Conservation (phyloP, 1,140 invertebrate genomes). For the Tenebrio molitor region DNA sequence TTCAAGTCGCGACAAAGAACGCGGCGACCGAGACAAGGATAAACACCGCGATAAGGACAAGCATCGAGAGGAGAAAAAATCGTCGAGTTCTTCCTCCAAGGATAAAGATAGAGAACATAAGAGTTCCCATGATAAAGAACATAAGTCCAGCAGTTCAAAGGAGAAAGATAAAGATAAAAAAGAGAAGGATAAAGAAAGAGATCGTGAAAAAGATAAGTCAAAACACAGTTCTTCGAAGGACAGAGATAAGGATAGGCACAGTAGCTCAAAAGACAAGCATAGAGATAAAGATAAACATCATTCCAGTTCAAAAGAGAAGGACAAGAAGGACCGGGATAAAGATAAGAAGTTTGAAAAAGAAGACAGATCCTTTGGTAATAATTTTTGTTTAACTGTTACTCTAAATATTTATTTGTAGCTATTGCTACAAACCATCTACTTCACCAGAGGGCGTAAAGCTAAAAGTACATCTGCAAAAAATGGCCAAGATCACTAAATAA, state of each 20-base stretch:
- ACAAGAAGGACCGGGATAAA: conserved; percentile 65
- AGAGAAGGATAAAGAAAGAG: conserved; percentile 68
- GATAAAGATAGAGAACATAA: conserved; percentile 64
- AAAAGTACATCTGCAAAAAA: conserved; percentile 30
- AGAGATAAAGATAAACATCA: conserved; percentile 67
- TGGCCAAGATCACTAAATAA: conserved; percentile 12
- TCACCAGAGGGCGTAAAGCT: conserved; percentile 25
- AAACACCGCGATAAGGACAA: conserved; percentile 66
- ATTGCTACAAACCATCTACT: neutral
- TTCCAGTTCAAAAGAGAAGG: conserved; percentile 68
- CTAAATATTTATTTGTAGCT: conserved; percentile 19
- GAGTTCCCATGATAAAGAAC: conserved; percentile 65
- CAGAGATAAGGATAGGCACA: conserved; percentile 75
- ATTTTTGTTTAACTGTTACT: conserved; percentile 3
- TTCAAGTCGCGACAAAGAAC: conserved; percentile 68
- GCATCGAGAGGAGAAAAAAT: conserved; percentile 65
- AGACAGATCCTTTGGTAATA: neutral
- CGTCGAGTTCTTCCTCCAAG: conserved; percentile 64
- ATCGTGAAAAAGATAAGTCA: conserved; percentile 71
- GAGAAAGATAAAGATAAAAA: conserved; percentile 67
- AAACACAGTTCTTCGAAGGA: conserved; percentile 64
- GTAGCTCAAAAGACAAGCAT: conserved; percentile 66
- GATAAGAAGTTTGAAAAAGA: conserved; percentile 32
- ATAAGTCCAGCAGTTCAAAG: conserved; percentile 65
- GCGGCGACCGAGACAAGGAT: conserved; percentile 60